Evolutionary conservation across 2,888 invertebrate species (phyloP).

Genomic region (Coenonympha arcania): DNA sequence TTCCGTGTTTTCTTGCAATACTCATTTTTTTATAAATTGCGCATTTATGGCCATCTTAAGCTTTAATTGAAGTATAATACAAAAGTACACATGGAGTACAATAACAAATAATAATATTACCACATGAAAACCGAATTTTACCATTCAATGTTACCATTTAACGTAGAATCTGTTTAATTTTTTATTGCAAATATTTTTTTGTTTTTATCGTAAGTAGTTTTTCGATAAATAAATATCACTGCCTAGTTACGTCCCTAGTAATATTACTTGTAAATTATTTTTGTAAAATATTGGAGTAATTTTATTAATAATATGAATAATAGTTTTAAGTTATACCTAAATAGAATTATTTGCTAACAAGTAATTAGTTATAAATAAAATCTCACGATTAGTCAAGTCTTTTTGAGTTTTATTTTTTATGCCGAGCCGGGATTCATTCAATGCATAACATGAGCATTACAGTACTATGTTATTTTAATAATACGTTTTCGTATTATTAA

Average conservation of each 20-base stretch:
- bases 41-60: constrained; percentile 55
- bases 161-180: constrained; percentile 19
- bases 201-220: neutral
- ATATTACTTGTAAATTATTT: constrained; percentile 54
- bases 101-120: neutral
- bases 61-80: constrained; percentile 47
- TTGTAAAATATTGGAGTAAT: constrained; percentile 51
- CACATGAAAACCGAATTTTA: constrained; percentile 18
- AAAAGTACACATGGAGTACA: constrained; percentile 29
- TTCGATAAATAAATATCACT: constrained; percentile 36
- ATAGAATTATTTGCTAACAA: constrained; percentile 33
- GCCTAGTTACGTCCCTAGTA: constrained; percentile 47
- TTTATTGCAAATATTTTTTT: too few species aligned
- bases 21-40: constrained; percentile 10
- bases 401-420: constrained; percentile 11
- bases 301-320: too few species aligned
- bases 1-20: neutral
- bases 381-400: constrained; percentile 16
- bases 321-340: constrained; percentile 34
- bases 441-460: too few species aligned
- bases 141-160: constrained; percentile 44
- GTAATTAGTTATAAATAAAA: constrained; percentile 18
- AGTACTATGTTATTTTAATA: too few species aligned
- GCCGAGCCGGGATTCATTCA: too few species aligned
- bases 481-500: too few species aligned